Percentiles rank a stretch among this genome's conserved stretches.
These are phyloP conservation scores for Scaptomyza caliginosa DNA, from an alignment of 2,888 invertebrate species.

Conservation along the genomic window DNA sequence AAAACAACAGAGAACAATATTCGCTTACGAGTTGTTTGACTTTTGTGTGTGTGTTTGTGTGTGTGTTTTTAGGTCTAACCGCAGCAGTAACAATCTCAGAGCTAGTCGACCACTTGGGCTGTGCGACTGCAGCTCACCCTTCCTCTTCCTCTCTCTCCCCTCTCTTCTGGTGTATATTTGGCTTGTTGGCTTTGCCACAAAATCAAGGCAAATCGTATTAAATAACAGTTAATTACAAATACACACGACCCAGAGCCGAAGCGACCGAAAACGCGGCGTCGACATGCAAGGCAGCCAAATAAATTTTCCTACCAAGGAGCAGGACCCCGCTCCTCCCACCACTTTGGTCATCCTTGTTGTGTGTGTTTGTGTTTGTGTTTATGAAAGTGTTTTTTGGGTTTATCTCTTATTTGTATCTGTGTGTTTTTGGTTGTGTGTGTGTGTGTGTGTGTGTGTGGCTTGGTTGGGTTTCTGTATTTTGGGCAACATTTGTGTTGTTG, in stretches of 20 bases:
- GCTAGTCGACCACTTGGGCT: slow-evolving; percentile 48
- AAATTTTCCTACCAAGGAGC: slow-evolving; percentile 39
- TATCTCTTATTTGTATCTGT: slow-evolving; percentile 52
- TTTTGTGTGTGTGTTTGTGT: slow-evolving; percentile 37
- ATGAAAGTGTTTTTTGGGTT: slow-evolving; percentile 38
- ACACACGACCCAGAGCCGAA: slow-evolving; percentile 39
- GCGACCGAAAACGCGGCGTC: slow-evolving; percentile 46
- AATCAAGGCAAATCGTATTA: slow-evolving; percentile 74
- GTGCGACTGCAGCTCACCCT: slow-evolving; percentile 1
- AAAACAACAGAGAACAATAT: slow-evolving; percentile 14
- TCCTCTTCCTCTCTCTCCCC: background rate
- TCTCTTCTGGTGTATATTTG: slow-evolving; percentile 19
- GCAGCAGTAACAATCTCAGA: slow-evolving; percentile 40
- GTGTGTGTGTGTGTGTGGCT: slow-evolving; percentile 32
- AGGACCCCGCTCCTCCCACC: background rate
- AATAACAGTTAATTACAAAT: slow-evolving; percentile 76
- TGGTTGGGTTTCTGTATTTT: slow-evolving; percentile 7
- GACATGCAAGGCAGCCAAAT: slow-evolving; percentile 53
- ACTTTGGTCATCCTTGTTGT: slow-evolving; percentile 8
- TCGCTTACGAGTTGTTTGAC: slow-evolving; percentile 28
- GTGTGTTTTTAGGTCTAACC: slow-evolving; percentile 37
- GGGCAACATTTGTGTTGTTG: background rate
- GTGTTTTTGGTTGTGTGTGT: slow-evolving; percentile 1
- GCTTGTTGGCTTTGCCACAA: slow-evolving; percentile 47
- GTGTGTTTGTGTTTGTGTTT: slow-evolving; percentile 14